Evolutionary conservation across 2,797 vertebrate genomes (phyloP).

Genomic region (Kryptopterus vitreolus): DNA sequence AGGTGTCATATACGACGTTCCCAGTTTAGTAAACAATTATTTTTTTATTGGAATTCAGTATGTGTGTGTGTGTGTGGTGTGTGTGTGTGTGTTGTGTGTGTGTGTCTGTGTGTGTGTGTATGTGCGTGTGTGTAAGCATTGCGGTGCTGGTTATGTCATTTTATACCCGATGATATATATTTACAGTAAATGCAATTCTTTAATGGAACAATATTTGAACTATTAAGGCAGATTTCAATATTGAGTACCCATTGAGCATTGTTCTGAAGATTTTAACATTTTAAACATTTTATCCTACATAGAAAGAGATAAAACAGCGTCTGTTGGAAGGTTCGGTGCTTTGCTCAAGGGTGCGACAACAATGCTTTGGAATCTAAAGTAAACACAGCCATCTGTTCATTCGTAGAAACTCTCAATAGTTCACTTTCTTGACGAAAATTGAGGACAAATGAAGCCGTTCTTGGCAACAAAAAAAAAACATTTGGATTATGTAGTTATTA

Average conservation of each 20-base stretch:
- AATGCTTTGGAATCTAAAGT: background rate
- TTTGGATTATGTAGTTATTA: background rate
- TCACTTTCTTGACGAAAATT: background rate
- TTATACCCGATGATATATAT: background rate
- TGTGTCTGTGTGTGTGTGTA: slow-evolving; percentile 27
- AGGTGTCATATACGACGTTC: background rate
- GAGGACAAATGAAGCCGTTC: too few species aligned
- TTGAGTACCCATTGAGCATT: background rate
- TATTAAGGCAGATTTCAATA: background rate
- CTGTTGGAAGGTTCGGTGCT: background rate
- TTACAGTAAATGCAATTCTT: background rate
- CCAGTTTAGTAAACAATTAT: background rate
- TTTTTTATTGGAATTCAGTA: background rate
- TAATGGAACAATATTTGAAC: background rate
- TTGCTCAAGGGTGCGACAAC: background rate
- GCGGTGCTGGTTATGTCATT: background rate
- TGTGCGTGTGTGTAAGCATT: background rate
- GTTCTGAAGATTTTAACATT: background rate
- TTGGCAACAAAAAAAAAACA: too few species aligned
- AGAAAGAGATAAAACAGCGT: background rate
- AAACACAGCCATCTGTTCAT: background rate
- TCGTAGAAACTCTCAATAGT: background rate
- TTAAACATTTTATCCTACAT: background rate
- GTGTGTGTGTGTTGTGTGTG: background rate
- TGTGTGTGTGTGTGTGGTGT: slow-evolving; percentile 37